Evolutionary conservation across 2,888 invertebrate genomes (phyloP).

Genomic region (Morpho helenor): DNA sequence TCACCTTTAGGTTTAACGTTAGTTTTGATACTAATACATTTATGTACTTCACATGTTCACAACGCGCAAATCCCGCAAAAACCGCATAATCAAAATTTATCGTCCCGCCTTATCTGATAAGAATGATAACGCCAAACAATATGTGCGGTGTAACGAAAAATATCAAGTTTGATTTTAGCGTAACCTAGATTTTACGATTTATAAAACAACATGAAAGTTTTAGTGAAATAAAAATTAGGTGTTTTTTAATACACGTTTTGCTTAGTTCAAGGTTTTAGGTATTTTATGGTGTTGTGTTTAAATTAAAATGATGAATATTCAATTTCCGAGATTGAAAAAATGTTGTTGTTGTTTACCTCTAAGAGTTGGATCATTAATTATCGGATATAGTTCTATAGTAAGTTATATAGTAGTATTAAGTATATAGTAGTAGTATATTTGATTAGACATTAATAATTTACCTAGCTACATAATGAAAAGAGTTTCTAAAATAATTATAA

Average conservation of each 20-base stretch:
- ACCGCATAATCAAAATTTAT: conserved; percentile 6
- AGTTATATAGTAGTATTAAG: conserved; percentile 36
- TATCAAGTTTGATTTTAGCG: not conserved
- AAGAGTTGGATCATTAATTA: conserved; percentile 51
- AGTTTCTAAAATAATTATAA: no score
- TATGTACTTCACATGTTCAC: no score
- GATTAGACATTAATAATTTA: no score
- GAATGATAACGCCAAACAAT: conserved; percentile 10
- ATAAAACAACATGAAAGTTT: not conserved
- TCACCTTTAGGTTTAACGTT: no score
- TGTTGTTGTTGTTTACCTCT: conserved; percentile 61
- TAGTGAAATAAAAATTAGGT: conserved; percentile 1
- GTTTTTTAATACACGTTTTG: not conserved
- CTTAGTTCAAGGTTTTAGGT: not conserved
- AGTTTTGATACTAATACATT: no score
- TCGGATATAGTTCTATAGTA: conserved; percentile 64
- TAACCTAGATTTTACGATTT: not conserved
- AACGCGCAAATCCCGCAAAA: not conserved
- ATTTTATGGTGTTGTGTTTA: conserved; percentile 3
- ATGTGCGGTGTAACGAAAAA: not conserved
- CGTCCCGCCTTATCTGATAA: conserved; percentile 21
- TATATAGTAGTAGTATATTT: no score
- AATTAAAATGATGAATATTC: conserved; percentile 34
- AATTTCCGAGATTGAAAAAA: conserved; percentile 45
- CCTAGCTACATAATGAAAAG: no score